Percentiles rank a stretch among this genome's conserved stretches.
Conservation (phyloP, 92 coral and sea anemone genomes). For the Blastomussa wellsi region DNA sequence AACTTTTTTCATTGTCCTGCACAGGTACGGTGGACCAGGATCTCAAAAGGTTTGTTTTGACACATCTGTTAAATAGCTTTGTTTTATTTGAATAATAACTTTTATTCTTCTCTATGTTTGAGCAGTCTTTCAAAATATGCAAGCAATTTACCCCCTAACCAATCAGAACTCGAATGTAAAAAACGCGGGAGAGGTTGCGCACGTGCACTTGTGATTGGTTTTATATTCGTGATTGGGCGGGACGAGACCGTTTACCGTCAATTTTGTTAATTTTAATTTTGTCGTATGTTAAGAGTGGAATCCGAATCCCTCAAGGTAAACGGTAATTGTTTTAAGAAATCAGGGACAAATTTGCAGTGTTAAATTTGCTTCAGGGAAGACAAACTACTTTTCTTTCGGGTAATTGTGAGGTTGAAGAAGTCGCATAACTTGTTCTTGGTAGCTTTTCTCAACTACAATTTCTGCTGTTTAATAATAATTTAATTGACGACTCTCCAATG, state of each 20-base stretch:
- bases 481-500: too few species aligned
- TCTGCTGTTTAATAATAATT: too few species aligned
- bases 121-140: neutral
- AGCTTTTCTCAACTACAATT: too few species aligned
- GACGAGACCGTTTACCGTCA: neutral
- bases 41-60: conserved; percentile 62
- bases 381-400: too few species aligned
- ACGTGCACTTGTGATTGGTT: neutral
- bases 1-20: neutral
- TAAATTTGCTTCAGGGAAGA: too few species aligned
- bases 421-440: too few species aligned
- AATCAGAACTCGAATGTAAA: neutral
- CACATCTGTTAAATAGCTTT: neutral
- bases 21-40: conserved; percentile 69
- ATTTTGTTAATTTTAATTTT: neutral
- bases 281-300: neutral
- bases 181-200: neutral
- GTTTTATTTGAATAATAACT: neutral
- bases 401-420: too few species aligned
- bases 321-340: too few species aligned
- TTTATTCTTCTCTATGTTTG: neutral
- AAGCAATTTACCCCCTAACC: too few species aligned
- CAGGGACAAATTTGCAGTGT: too few species aligned
- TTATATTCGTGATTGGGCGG: neutral
- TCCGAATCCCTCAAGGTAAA: too few species aligned